These are phyloP conservation scores for Andrena hattorfiana DNA, from an alignment of 2,888 invertebrate species.

Conservation along the genomic window DNA sequence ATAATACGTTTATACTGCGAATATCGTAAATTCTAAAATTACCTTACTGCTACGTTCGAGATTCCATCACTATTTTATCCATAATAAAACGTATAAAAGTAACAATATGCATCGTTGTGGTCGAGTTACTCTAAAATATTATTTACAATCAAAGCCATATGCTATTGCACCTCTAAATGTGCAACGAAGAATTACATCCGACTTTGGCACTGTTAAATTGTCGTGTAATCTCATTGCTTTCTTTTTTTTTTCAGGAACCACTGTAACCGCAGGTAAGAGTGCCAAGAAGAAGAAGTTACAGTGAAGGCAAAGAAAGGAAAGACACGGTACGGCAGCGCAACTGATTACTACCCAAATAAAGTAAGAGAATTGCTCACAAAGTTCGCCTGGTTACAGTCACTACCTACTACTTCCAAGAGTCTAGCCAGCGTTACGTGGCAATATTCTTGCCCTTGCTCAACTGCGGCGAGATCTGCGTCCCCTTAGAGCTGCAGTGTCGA, in stretches of 20 bases:
- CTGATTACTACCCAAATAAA: conserved; percentile 21
- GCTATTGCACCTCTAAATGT: conserved; percentile 26
- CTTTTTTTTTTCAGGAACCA: conserved; percentile 75
- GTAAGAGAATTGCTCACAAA: conserved; percentile 20
- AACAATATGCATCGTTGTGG: conserved; percentile 42
- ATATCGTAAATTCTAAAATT: conserved; percentile 40
- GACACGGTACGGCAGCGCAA: conserved; percentile 5
- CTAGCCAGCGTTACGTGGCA: conserved; percentile 40
- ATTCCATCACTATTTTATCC: conserved; percentile 45
- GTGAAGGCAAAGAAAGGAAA: conserved; percentile 50
- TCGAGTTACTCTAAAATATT: conserved; percentile 24
- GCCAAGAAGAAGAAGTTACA: conserved; percentile 74
- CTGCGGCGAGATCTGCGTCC: conserved; percentile 82
- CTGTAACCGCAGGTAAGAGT: conserved; percentile 68
- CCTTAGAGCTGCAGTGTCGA: conserved; percentile 81
- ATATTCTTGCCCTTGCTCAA: conserved; percentile 77
- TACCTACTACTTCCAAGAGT: conserved; percentile 39
- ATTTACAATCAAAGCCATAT: conserved; percentile 42
- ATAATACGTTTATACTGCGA: conserved; percentile 37
- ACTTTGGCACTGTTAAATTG: conserved; percentile 30
- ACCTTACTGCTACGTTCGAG: conserved; percentile 34
- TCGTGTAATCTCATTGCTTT: conserved; percentile 54
- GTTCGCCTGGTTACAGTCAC: conserved; percentile 10
- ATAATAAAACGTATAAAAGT: conserved; percentile 66
- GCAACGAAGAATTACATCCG: conserved; percentile 11